phyloP scores from a whole-genome alignment of 2,888 invertebrate species.

The Epsilonema sp. region DNA sequence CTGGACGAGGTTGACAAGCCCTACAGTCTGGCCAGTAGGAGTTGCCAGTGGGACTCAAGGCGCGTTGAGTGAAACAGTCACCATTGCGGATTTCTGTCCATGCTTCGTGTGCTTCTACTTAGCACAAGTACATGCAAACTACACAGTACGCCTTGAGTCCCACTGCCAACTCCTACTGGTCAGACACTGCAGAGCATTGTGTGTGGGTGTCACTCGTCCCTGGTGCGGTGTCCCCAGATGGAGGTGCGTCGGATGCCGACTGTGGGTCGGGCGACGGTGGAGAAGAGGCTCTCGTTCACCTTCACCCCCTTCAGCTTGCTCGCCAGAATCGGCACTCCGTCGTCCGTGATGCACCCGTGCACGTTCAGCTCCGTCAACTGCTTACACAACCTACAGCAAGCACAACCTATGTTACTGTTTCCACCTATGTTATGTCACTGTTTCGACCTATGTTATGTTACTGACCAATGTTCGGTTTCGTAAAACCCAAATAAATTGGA shows the following conservation, averaged over 20 bases:
- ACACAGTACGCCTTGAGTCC: too few relatives aligned
- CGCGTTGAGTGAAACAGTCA: too few relatives aligned
- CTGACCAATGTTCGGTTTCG: conserved; percentile 1
- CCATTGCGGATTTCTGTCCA: too few relatives aligned
- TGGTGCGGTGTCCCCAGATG: conserved; percentile 65
- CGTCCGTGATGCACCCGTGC: conserved; percentile 52
- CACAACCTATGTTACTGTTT: background rate
- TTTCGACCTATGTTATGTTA: background rate
- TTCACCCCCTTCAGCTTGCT: conserved; percentile 37
- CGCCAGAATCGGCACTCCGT: conserved; percentile 39
- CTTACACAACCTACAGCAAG: conserved; percentile 41
- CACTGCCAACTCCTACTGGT: too few relatives aligned
- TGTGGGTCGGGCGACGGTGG: conserved; percentile 64
- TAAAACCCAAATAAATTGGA: too few relatives aligned
- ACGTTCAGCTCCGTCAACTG: conserved; percentile 54
- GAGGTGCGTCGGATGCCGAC: conserved; percentile 66
- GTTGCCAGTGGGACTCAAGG: too few relatives aligned
- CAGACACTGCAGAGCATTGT: background rate
- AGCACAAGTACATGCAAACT: too few relatives aligned
- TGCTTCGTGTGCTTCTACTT: too few relatives aligned
- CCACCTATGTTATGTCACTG: too few relatives aligned
- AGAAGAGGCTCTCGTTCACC: conserved; percentile 54
- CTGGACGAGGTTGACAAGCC: too few relatives aligned
- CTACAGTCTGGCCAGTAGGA: too few relatives aligned
- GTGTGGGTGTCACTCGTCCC: conserved; percentile 38